phyloP scores from a whole-genome alignment of 2,888 invertebrate genomes.

The Synergus gifuensis region DNA sequence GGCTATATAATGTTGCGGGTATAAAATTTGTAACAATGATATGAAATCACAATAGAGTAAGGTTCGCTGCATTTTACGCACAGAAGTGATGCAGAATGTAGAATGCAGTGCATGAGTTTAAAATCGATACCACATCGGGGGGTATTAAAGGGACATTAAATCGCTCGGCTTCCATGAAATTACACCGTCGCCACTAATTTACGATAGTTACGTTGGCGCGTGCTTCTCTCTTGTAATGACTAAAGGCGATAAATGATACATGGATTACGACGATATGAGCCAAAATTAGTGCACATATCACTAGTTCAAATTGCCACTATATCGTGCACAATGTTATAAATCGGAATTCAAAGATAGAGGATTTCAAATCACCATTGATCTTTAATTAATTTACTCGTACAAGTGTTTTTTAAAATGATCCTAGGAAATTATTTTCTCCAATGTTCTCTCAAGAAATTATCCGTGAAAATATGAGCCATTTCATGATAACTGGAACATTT shows the following conservation, averaged over 20 bases:
- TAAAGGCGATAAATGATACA: not conserved
- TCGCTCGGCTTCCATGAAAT: slow-evolving; percentile 26
- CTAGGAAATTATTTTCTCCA: too few relatives aligned
- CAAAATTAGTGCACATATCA: not conserved
- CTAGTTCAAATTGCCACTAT: not conserved
- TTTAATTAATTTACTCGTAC: too few relatives aligned
- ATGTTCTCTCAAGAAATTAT: too few relatives aligned
- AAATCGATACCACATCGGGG: slow-evolving; percentile 27
- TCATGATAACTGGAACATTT: slow-evolving; percentile 42
- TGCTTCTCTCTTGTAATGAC: not conserved
- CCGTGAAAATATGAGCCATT: too few relatives aligned
- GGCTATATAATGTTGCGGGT: not conserved
- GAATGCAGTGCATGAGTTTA: not conserved
- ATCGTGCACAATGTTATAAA: not conserved
- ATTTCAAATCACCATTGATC: not conserved
- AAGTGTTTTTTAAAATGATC: too few relatives aligned
- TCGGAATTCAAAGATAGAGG: not conserved
- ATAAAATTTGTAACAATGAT: slow-evolving; percentile 9
- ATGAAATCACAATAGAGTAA: slow-evolving; percentile 34
- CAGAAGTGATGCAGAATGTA: not conserved
- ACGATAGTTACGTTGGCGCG: not conserved
- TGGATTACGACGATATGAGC: not conserved
- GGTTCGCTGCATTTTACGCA: slow-evolving; percentile 22
- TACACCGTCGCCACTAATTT: slow-evolving; percentile 22
- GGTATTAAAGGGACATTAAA: slow-evolving; percentile 17